Evolutionary conservation across 2,797 vertebrate genomes (phyloP).

Genomic region (Cyprinodon diabolis): DNA sequence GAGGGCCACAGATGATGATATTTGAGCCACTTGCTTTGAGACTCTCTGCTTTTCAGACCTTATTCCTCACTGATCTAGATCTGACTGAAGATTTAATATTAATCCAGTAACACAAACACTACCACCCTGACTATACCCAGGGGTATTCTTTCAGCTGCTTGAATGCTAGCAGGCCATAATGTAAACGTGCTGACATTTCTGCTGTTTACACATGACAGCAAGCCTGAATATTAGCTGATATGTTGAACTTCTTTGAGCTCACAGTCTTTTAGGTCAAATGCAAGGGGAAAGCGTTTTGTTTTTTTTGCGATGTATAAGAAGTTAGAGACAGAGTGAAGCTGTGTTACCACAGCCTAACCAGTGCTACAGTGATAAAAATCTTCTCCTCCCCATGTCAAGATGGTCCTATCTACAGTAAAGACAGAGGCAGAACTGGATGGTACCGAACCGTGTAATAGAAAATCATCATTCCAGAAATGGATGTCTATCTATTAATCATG

Average conservation of each 20-base stretch:
- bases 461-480: background rate
- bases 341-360: background rate
- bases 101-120: too few species aligned
- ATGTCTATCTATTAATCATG: background rate
- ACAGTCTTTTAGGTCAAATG: background rate
- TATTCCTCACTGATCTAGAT: background rate
- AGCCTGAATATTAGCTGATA: background rate
- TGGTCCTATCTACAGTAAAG: background rate
- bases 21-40: background rate
- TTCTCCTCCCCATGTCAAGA: background rate
- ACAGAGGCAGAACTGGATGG: background rate
- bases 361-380: slow-evolving; percentile 1
- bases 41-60: background rate
- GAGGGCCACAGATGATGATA: background rate
- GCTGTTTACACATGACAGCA: background rate
- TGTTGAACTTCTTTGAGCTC: background rate
- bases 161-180: too few species aligned
- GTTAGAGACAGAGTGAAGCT: background rate
- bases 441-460: background rate
- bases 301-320: too few species aligned
- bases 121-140: too few species aligned
- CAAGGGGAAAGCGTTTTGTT: too few species aligned
- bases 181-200: too few species aligned
- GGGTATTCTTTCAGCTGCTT: too few species aligned
- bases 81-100: too few species aligned